These are phyloP conservation scores for Anthopleura sola DNA, from an alignment of 64 coral and sea anemone species.

Conservation along the genomic window DNA sequence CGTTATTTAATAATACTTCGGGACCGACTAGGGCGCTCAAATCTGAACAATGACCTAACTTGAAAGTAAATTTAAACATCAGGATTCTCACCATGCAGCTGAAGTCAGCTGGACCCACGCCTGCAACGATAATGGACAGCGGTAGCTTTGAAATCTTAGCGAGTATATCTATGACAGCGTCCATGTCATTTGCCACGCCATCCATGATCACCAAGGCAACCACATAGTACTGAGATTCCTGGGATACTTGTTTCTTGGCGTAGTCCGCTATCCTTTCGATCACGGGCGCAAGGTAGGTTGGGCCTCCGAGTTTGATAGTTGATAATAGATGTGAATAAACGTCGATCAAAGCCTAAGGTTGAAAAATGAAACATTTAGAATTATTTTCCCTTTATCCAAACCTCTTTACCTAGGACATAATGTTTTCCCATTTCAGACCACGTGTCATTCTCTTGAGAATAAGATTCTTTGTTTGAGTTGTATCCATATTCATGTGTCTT, in stretches of 20 bases:
- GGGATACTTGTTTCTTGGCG: constrained; percentile 45
- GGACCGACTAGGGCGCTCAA: no score
- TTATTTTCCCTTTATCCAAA: no score
- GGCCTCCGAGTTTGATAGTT: constrained; percentile 70
- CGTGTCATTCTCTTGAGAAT: no score
- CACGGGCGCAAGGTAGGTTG: constrained; percentile 83
- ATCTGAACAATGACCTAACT: no score
- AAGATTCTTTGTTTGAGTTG: no score
- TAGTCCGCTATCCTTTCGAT: constrained; percentile 67
- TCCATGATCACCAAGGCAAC: constrained; percentile 79
- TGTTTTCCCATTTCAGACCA: no score
- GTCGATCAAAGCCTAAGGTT: constrained; percentile 26
- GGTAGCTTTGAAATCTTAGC: constrained; percentile 45
- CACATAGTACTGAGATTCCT: constrained; percentile 63
- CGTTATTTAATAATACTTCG: no score
- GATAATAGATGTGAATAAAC: constrained; percentile 53
- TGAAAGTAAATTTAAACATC: no score
- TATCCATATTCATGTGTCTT: no score
- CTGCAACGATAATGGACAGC: constrained; percentile 80
- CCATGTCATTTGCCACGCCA: constrained; percentile 86
- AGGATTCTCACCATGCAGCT: constrained; percentile 70
- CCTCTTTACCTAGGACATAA: no score
- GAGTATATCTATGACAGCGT: constrained; percentile 48
- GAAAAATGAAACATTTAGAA: no score
- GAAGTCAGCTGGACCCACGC: constrained; percentile 87